phyloP scores from a whole-genome alignment of 1,140 invertebrate genomes.

The Microplitis mediator region DNA sequence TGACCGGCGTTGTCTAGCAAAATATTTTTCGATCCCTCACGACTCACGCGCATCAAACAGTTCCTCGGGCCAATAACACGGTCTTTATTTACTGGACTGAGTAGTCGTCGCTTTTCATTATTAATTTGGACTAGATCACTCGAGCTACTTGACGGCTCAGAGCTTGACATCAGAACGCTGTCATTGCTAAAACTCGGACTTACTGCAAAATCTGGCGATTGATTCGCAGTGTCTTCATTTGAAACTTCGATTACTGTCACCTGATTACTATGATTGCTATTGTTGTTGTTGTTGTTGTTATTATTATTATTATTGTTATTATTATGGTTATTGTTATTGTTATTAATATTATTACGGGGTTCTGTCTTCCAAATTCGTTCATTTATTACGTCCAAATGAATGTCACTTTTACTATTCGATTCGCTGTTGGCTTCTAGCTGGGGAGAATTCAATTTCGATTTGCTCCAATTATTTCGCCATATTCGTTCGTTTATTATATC shows the following conservation, averaged over 20 bases:
- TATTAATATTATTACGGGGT: constrained; percentile 4
- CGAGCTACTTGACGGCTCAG: constrained; percentile 57
- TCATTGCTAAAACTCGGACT: constrained; percentile 58
- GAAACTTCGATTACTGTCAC: constrained; percentile 54
- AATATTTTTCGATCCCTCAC: constrained; percentile 75
- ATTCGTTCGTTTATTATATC: constrained; percentile 57
- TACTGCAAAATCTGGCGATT: constrained; percentile 41
- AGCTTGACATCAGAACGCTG: constrained; percentile 54
- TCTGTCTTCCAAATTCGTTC: constrained; percentile 52
- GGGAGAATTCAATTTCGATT: constrained; percentile 18
- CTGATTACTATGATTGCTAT: constrained; percentile 9
- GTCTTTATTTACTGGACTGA: constrained; percentile 42
- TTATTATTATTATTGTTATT: constrained; percentile 17
- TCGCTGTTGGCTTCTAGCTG: constrained; percentile 20
- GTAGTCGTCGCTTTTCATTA: constrained; percentile 27
- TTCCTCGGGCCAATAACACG: constrained; percentile 68
- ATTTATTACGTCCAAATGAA: constrained; percentile 53
- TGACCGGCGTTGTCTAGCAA: constrained; percentile 76
- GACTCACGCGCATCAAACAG: constrained; percentile 74
- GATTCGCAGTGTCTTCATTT: constrained; percentile 40
- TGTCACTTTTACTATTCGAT: constrained; percentile 24
- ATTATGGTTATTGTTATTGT: not conserved
- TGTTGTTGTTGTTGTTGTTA: too few relatives aligned
- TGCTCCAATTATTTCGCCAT: constrained; percentile 55
- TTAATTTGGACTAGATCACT: constrained; percentile 45